Conservation (phyloP, 2,797 vertebrate genomes). For the Danio kyathit region DNA sequence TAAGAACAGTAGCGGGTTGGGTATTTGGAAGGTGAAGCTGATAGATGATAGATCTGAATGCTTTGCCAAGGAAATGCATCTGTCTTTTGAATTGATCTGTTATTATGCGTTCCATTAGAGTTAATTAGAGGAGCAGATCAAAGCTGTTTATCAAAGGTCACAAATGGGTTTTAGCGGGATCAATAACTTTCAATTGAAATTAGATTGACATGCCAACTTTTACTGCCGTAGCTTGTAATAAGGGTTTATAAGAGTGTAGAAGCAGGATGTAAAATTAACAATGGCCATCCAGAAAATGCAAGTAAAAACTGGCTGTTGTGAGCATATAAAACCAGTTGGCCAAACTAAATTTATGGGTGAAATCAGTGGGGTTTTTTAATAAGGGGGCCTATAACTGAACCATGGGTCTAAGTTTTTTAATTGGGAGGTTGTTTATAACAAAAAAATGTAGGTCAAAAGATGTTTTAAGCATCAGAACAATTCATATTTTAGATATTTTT, state of each 20-base stretch:
- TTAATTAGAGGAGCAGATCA: constrained; percentile 77
- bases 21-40: constrained; percentile 18
- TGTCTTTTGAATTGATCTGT: constrained; percentile 77
- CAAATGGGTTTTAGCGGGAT: constrained; percentile 77
- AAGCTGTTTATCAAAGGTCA: constrained; percentile 69
- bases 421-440: too few relatives aligned
- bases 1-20: not conserved
- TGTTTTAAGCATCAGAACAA: too few relatives aligned
- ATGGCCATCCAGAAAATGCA: not conserved
- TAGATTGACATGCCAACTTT: constrained; percentile 62
- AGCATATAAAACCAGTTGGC: not conserved
- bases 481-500: too few relatives aligned
- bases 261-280: not conserved
- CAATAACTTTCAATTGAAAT: constrained; percentile 70
- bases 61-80: constrained; percentile 75
- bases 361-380: too few relatives aligned
- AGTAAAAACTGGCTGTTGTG: not conserved
- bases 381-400: not conserved
- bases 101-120: constrained; percentile 74
- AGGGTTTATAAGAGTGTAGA: constrained; percentile 18
- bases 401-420: too few relatives aligned
- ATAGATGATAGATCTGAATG: constrained; percentile 30
- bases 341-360: not conserved
- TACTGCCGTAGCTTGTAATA: constrained; percentile 30
- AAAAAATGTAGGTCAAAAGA: too few relatives aligned